These are phyloP conservation scores for Microtus pennsylvanicus DNA, from an alignment of 2,113 vertebrate genomes.

Conservation along the genomic window DNA sequence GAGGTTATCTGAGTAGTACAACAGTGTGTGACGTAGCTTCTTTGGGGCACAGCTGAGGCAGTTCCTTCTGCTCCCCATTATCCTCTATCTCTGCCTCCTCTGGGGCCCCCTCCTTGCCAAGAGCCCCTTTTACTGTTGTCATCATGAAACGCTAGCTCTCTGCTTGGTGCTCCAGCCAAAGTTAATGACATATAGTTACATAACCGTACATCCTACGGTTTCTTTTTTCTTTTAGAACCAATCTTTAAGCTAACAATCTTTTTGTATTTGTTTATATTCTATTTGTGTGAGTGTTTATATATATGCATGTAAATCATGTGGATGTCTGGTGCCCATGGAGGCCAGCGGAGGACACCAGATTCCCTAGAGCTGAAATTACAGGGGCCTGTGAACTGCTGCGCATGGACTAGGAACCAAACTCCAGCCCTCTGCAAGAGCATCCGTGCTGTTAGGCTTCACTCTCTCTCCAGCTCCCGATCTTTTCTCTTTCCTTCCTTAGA, in stretches of 20 bases:
- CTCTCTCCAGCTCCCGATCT: background rate
- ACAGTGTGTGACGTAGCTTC: background rate
- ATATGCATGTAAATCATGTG: background rate
- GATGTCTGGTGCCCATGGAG: background rate
- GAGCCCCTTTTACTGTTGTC: rapidly evolving
- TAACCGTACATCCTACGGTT: background rate
- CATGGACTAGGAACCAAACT: background rate
- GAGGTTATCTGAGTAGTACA: background rate
- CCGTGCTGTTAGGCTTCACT: background rate
- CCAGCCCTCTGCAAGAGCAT: background rate
- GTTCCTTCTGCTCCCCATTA: background rate
- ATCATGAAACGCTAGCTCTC: background rate
- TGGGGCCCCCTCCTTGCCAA: background rate
- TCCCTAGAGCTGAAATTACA: no score
- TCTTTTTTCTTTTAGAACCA: background rate
- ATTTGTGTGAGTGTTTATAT: background rate
- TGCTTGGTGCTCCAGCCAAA: background rate
- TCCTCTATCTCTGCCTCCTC: background rate
- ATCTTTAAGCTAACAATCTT: background rate
- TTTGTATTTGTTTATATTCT: background rate
- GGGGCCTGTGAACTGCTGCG: background rate
- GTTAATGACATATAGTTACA: background rate
- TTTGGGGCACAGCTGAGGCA: no score
- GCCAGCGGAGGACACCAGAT: background rate
- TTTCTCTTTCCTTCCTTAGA: background rate